Evolutionary conservation across 2,797 vertebrate species (phyloP).

Genomic region (Synaphobranchus kaupii): DNA sequence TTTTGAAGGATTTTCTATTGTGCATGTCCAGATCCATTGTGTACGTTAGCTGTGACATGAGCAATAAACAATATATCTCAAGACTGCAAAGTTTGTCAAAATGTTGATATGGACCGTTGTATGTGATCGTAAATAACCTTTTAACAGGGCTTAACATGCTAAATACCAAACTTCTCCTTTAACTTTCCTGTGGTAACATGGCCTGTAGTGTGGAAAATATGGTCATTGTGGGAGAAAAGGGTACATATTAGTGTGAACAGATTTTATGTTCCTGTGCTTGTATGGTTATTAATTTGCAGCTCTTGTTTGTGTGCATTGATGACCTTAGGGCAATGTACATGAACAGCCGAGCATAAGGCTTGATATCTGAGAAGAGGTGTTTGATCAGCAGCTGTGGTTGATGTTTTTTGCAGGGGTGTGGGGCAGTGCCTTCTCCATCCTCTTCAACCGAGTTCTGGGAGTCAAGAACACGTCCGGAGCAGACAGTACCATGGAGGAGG

Average conservation of each 20-base stretch:
- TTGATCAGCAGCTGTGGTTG: not conserved
- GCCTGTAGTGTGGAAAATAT: not conserved
- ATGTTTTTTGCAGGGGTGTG: slow-evolving; percentile 81
- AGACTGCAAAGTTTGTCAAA: too few species aligned
- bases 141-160: too few species aligned
- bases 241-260: not conserved
- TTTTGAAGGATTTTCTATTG: too few species aligned
- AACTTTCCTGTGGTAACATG: not conserved
- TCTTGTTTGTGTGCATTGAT: not conserved
- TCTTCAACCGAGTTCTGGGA: slow-evolving; percentile 96
- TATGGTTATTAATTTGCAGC: not conserved
- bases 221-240: too few species aligned
- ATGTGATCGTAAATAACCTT: too few species aligned
- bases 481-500: slow-evolving; percentile 95
- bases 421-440: slow-evolving; percentile 98
- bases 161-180: too few species aligned
- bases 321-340: not conserved
- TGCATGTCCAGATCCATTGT: too few species aligned
- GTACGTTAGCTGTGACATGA: too few species aligned
- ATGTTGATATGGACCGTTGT: too few species aligned
- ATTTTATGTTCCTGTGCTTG: not conserved
- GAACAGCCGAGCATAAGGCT: not conserved
- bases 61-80: too few species aligned
- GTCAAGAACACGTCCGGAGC: slow-evolving; percentile 78
- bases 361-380: not conserved